These are phyloP conservation scores for Campylorhamphus procurvoides DNA, from an alignment of 2,113 vertebrate genomes.

Conservation along the genomic window DNA sequence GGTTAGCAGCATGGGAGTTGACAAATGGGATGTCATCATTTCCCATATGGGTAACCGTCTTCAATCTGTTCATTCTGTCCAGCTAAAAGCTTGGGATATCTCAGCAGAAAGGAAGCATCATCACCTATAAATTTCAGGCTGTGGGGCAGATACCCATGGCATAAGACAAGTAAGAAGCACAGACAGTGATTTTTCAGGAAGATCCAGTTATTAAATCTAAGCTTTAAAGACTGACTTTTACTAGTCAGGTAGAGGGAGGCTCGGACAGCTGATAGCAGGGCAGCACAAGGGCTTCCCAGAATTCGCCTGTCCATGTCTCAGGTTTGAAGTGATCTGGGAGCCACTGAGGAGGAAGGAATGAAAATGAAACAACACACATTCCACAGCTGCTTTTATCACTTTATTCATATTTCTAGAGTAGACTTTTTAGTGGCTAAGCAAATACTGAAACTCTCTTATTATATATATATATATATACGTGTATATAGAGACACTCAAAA, in stretches of 20 bases:
- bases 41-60: conserved; percentile 46
- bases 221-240: neutral
- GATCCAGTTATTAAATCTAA: neutral
- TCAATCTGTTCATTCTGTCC: conserved; percentile 2
- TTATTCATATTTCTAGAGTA: conserved; percentile 69
- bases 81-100: neutral
- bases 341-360: neutral
- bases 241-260: neutral
- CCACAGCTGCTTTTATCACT: conserved; percentile 47
- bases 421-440: neutral
- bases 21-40: conserved; percentile 57
- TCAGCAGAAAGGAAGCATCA: neutral
- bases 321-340: neutral
- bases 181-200: neutral
- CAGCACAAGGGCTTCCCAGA: neutral
- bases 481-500: conserved; percentile 7
- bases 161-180: neutral
- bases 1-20: conserved; percentile 18
- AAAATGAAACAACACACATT: conserved; percentile 7
- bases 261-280: neutral
- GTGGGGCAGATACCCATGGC: neutral
- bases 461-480: neutral
- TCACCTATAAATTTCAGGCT: neutral
- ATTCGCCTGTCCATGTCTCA: rapidly evolving
- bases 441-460: neutral